Conservation (phyloP, 2,797 vertebrate genomes). For the Premnoplex brunnescens region DNA sequence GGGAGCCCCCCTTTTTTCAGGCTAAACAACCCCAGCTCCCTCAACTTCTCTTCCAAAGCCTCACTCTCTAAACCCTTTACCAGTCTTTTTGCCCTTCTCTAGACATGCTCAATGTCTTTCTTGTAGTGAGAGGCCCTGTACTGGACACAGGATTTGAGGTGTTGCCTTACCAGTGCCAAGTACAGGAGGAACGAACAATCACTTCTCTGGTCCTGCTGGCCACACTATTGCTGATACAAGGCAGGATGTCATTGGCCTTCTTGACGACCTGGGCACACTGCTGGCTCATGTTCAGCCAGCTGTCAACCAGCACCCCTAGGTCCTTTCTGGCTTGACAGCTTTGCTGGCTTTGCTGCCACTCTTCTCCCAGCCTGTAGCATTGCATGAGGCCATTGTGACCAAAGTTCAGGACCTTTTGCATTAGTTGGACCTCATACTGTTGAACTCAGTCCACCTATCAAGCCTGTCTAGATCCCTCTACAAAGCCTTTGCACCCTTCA, state of each 20-base stretch:
- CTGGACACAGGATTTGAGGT: accelerated
- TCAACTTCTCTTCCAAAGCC: neutral
- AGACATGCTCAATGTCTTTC: accelerated
- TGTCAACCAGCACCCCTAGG: neutral
- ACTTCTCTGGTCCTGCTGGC: neutral
- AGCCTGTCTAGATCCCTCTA: neutral
- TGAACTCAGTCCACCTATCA: neutral
- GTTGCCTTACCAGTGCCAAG: neutral
- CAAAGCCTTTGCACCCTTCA: neutral
- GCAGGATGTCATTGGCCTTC: neutral
- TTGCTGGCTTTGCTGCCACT: neutral
- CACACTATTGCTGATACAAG: neutral
- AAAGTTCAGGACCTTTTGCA: neutral
- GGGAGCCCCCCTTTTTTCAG: neutral
- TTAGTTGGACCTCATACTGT: neutral
- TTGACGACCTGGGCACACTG: neutral
- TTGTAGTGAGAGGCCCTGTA: neutral
- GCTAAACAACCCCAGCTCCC: neutral
- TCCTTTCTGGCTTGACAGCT: neutral
- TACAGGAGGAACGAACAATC: neutral
- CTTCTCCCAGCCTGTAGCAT: neutral
- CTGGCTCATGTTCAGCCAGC: neutral
- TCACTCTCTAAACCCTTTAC: neutral
- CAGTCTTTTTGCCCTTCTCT: accelerated
- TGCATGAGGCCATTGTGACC: no score